Percentiles rank a stretch among this genome's conserved stretches.
Evolutionary conservation across 2,113 vertebrate species (phyloP).

Genomic region (Acinonyx jubatus): DNA sequence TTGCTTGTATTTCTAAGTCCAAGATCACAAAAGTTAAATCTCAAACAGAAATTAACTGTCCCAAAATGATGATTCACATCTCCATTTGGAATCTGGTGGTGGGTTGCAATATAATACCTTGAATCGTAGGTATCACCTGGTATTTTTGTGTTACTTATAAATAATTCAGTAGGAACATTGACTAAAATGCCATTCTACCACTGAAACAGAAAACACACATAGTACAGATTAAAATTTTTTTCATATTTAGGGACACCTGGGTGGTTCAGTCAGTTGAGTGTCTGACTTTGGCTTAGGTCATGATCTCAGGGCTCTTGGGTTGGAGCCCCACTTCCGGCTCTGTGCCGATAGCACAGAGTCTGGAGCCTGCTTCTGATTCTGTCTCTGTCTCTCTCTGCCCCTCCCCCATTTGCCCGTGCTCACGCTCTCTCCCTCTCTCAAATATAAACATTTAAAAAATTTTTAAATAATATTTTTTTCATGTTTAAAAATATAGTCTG

Average conservation of each 20-base stretch:
- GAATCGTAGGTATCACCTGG: neutral
- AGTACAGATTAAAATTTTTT: neutral
- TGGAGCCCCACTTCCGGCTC: too few relatives aligned
- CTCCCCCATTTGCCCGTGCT: too few relatives aligned
- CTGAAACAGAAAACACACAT: neutral
- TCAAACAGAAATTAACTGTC: neutral
- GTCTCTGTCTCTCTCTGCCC: too few relatives aligned
- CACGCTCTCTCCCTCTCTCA: too few relatives aligned
- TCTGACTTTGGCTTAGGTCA: too few relatives aligned
- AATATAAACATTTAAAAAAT: too few relatives aligned
- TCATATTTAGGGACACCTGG: too few relatives aligned
- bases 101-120: neutral
- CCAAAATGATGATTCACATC: neutral
- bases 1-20: neutral
- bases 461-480: neutral
- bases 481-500: neutral
- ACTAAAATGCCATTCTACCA: neutral
- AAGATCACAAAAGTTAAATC: neutral
- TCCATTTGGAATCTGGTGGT: neutral
- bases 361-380: too few relatives aligned
- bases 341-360: too few relatives aligned
- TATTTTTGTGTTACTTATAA: neutral
- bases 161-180: neutral
- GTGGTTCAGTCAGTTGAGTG: too few relatives aligned
- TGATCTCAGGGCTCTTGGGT: too few relatives aligned